Base-by-base conservation (phyloP, 2,888 invertebrate genomes). In the Marronus borbonicus region DNA sequence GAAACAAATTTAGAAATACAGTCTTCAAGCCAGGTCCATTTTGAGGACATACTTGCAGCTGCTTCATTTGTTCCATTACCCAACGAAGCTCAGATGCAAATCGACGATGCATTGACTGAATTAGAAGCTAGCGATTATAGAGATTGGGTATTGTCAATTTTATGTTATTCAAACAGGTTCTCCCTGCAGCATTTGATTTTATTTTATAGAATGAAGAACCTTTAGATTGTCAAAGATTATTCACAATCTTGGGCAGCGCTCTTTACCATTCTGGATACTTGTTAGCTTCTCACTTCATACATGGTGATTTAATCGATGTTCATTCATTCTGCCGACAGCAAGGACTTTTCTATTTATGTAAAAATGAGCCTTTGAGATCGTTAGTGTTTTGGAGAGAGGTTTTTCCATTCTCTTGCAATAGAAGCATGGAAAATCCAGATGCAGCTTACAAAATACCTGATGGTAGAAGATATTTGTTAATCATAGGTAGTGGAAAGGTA, bases 41-140 rank as follows among this genome's bases (percentile, higher is more conserved):
- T 95, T 87, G 94, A 94, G 86, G 91, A 92, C 76, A 85, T 93
- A 31, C 87, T 95, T 79, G 90, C 90, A n/a, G 92, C 92, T n/a
- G 92, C 93, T 1, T 92, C 92, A 83, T 90, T 90, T 76, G 89
- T 95, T 14, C 90, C 92, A 10, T 86, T 96, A 80, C 95, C 95
- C 0, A 91, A 94, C 84, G 95, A 96, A 85, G 94, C 94, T 0
- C 93, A 93, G 83, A 91, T 95, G 82, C 94, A 96, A 87, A 92
- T 97, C 75, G 96, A 96, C 87, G 96, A 97, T 88, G 95, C 96
- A 44, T 90, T 97, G 64, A 95, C 94, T 83, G 97, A 97, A 89
- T 91, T 97, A 88, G 97, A 97, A 89, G 95, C 97, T 14, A 96
- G 96, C 89, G 97, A 97, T 89, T 97, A 96, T 88, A 92, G 95